A percentile compares a stretch with the other conserved stretches of the same genome.
These are phyloP conservation scores for Drosophila orosa DNA, from an alignment of 1,140 invertebrate genomes.

Conservation along the genomic window DNA sequence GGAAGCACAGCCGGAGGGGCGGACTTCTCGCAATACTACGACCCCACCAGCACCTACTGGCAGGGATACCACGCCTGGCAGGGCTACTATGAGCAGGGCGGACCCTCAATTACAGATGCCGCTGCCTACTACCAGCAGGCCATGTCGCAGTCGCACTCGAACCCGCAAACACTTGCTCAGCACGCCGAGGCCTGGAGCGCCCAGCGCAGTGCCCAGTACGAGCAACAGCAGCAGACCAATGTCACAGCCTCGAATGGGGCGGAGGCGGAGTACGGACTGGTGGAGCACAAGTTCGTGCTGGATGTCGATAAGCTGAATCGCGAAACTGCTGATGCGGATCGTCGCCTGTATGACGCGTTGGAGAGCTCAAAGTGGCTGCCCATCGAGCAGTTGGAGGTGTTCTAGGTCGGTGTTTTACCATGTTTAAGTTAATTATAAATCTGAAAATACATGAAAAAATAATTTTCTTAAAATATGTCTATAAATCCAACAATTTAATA, in stretches of 20 bases:
- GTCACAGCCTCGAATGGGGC: conserved; percentile 37
- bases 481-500: neutral
- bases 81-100: conserved; percentile 84
- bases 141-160: conserved; percentile 76
- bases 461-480: neutral
- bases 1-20: conserved; percentile 65
- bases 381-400: conserved; percentile 86
- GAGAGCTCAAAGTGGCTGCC: conserved; percentile 92
- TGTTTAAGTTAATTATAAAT: neutral
- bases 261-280: conserved; percentile 74
- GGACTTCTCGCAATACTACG: conserved; percentile 89
- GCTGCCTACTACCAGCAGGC: conserved; percentile 82
- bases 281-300: conserved; percentile 89
- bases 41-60: conserved; percentile 89
- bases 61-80: conserved; percentile 85
- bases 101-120: conserved; percentile 77
- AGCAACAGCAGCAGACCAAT: conserved; percentile 66
- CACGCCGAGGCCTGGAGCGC: conserved; percentile 83
- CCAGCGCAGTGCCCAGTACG: conserved; percentile 74
- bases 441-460: conserved; percentile 13
- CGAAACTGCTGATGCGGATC: conserved; percentile 89
- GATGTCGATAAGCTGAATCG: conserved; percentile 91
- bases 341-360: conserved; percentile 91
- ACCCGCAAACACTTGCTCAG: conserved; percentile 74
- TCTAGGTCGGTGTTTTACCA: conserved; percentile 30